A percentile compares a stretch with the other conserved stretches of the same genome.
These are phyloP conservation scores for Oxystoma pomonae DNA, from an alignment of 2,888 invertebrate species.

Conservation along the genomic window DNA sequence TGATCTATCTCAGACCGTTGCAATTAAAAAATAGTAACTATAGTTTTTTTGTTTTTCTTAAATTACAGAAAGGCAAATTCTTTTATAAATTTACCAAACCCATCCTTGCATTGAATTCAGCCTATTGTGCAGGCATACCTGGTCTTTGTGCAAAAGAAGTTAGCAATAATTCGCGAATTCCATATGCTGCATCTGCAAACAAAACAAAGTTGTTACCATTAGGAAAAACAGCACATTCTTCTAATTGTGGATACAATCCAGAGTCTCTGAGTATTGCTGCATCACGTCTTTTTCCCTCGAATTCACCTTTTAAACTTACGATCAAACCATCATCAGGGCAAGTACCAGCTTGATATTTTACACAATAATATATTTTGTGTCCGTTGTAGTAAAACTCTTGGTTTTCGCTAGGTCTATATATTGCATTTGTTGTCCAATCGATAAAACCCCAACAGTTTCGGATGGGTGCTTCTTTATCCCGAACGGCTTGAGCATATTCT, in stretches of 20 bases:
- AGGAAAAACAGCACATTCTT: conserved; percentile 14
- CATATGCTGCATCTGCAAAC: conserved; percentile 26
- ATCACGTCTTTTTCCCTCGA: conserved; percentile 25
- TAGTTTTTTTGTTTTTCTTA: not conserved
- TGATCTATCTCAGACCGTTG: too few relatives aligned
- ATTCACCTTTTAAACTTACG: conserved; percentile 20
- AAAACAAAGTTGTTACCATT: conserved; percentile 19
- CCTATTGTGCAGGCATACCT: conserved; percentile 6
- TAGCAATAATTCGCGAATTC: conserved; percentile 17
- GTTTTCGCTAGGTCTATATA: conserved; percentile 21
- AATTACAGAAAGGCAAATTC: conserved; percentile 19
- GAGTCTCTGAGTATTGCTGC: conserved; percentile 25
- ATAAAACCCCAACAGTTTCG: conserved; percentile 26
- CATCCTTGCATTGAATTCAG: conserved; percentile 21
- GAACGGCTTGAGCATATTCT: conserved; percentile 12
- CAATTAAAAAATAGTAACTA: too few relatives aligned
- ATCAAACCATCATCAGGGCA: conserved; percentile 28
- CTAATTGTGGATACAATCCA: too few relatives aligned
- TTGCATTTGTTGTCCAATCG: conserved; percentile 19
- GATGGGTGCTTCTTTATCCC: conserved; percentile 16
- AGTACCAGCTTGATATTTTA: conserved; percentile 28
- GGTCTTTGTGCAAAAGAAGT: conserved; percentile 16
- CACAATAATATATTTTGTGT: conserved; percentile 24
- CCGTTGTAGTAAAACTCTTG: conserved; percentile 13
- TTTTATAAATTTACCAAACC: conserved; percentile 21